phyloP scores from a whole-genome alignment of 2,113 vertebrate species.

The Arenaria interpres region DNA sequence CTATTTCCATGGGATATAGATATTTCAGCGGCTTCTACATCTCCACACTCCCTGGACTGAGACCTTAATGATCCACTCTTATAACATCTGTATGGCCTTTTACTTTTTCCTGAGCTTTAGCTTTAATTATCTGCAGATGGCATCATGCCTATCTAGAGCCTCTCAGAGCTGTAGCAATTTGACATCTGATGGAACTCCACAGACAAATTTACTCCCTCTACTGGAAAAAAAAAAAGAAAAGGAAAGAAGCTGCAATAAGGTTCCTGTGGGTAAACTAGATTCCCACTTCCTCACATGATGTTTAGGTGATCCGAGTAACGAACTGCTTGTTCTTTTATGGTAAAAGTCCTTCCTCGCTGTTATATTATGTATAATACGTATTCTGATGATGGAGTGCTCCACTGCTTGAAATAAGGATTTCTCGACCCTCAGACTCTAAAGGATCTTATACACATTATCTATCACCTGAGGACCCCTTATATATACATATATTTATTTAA shows the following conservation, averaged over 20 bases:
- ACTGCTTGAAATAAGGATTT: background rate
- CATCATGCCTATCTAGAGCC: background rate
- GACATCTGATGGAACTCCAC: background rate
- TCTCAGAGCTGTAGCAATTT: background rate
- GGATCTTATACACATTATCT: background rate
- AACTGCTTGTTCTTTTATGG: background rate
- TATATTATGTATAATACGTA: background rate
- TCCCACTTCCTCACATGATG: background rate
- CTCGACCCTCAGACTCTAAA: background rate
- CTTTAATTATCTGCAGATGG: background rate
- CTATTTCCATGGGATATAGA: background rate
- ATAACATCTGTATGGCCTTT: background rate
- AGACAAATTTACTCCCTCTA: background rate
- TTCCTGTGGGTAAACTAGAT: too few species aligned
- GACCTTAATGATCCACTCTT: background rate
- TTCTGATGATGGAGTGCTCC: accelerated
- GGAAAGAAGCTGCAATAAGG: background rate
- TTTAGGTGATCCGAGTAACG: background rate
- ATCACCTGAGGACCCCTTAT: background rate
- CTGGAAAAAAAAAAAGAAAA: background rate
- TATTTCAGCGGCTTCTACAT: background rate
- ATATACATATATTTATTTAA: background rate
- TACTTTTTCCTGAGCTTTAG: background rate
- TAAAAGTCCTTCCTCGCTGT: background rate
- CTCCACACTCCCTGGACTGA: background rate